phyloP scores from a whole-genome alignment of 2,888 invertebrate genomes.

The Thereva unica region DNA sequence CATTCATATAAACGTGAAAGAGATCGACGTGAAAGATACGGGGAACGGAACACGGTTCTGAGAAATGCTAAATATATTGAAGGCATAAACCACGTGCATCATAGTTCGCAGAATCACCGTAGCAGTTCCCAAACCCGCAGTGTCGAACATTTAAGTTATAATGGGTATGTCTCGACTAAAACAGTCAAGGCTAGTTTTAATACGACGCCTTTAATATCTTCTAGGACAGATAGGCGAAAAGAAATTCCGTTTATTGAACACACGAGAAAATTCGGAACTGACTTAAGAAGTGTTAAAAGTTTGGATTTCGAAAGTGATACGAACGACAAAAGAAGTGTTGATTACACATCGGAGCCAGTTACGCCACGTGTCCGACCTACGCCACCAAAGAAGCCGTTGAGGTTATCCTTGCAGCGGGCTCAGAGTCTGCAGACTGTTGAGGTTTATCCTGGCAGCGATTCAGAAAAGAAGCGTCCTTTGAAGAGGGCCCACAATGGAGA shows the following conservation, averaged over 20 bases:
- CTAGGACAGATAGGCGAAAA: constrained; percentile 50
- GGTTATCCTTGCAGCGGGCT: constrained; percentile 81
- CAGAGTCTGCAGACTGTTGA: constrained; percentile 77
- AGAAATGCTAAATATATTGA: constrained; percentile 25
- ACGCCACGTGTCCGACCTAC: constrained; percentile 68
- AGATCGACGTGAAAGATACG: constrained; percentile 45
- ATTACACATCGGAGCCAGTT: constrained; percentile 66
- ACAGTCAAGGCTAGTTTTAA: neutral
- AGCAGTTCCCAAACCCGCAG: constrained; percentile 49
- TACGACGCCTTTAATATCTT: constrained; percentile 8
- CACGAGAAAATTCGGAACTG: constrained; percentile 31
- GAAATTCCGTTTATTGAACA: constrained; percentile 47
- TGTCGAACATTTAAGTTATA: constrained; percentile 56
- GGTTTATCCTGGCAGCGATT: constrained; percentile 50
- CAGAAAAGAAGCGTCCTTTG: constrained; percentile 52
- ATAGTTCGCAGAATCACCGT: neutral
- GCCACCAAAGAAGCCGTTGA: constrained; percentile 83
- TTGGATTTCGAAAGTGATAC: constrained; percentile 79
- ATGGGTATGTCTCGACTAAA: constrained; percentile 48
- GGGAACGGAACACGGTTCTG: constrained; percentile 7
- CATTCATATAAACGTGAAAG: constrained; percentile 49
- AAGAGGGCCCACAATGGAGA: constrained; percentile 54
- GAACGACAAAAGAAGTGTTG: constrained; percentile 58
- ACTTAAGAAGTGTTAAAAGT: constrained; percentile 68
- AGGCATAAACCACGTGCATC: constrained; percentile 35